phyloP scores from a whole-genome alignment of 92 coral and sea anemone species.

The Zoanthus gigantus region DNA sequence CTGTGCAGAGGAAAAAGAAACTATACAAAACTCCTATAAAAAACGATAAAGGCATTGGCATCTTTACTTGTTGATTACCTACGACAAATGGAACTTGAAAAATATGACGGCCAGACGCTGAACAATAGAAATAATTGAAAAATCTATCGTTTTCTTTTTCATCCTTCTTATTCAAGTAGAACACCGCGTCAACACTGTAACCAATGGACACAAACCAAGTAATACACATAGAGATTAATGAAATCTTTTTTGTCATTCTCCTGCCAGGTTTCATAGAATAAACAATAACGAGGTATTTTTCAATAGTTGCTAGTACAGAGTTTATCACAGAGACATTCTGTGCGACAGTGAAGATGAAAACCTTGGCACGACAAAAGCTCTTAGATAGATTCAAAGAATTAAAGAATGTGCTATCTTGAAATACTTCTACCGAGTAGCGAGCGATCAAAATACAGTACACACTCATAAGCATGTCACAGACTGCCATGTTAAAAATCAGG shows the following conservation, averaged over 20 bases:
- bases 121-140: background rate
- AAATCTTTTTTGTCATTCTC: constrained; percentile 40
- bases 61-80: background rate
- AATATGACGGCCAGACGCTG: background rate
- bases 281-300: constrained; percentile 66
- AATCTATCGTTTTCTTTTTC: background rate
- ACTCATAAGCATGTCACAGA: constrained; percentile 4
- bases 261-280: constrained; percentile 36
- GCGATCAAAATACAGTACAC: background rate
- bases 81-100: background rate
- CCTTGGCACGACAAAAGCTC: background rate
- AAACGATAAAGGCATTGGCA: background rate
- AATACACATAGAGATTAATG: background rate
- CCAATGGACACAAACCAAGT: background rate
- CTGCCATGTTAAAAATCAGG: constrained; percentile 7
- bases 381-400: background rate
- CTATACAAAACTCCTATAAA: background rate
- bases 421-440: background rate
- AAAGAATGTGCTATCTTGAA: background rate
- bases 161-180: background rate
- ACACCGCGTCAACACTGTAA: constrained; percentile 11
- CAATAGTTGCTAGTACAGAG: constrained; percentile 58
- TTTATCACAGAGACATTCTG: constrained; percentile 71
- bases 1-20: background rate
- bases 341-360: background rate